phyloP scores from a whole-genome alignment of 2,113 vertebrate species.

The Entomyzon cyanotis region DNA sequence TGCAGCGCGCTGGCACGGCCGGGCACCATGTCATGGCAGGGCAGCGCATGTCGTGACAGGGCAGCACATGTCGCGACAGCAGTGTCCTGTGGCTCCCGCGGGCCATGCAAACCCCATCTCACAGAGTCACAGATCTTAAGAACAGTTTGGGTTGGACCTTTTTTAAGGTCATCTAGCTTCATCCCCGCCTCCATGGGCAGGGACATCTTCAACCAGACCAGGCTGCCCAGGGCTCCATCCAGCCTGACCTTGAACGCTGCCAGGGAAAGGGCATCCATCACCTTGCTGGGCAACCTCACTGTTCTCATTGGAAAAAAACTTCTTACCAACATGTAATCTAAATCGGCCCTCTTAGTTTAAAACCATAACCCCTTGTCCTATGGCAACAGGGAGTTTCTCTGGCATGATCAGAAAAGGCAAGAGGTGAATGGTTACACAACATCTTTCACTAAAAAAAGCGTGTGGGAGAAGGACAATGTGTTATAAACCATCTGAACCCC shows the following conservation, averaged over 20 bases:
- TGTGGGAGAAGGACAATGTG: accelerated
- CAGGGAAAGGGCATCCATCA: not conserved
- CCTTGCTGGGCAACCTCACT: not conserved
- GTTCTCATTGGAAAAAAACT: not conserved
- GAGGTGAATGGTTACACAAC: accelerated
- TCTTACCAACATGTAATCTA: not conserved
- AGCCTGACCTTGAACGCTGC: not conserved
- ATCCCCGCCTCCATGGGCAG: accelerated
- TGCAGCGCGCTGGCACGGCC: not conserved
- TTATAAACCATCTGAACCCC: not conserved
- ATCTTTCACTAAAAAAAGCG: not conserved
- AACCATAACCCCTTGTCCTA: not conserved
- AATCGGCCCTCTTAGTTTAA: not conserved
- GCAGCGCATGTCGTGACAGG: not conserved
- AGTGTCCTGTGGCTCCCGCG: accelerated
- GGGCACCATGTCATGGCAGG: not conserved
- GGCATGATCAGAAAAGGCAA: not conserved
- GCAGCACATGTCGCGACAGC: not conserved
- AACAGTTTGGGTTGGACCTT: not conserved
- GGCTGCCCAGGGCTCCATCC: not conserved
- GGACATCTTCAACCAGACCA: not conserved
- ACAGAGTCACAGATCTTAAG: not conserved
- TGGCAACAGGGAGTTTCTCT: not conserved
- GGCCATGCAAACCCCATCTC: not conserved
- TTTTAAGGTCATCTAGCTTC: not conserved